Percentiles rank a stretch among this genome's conserved stretches.
Conservation (phyloP, 2,888 invertebrate species). For the Sinelater perroti region DNA sequence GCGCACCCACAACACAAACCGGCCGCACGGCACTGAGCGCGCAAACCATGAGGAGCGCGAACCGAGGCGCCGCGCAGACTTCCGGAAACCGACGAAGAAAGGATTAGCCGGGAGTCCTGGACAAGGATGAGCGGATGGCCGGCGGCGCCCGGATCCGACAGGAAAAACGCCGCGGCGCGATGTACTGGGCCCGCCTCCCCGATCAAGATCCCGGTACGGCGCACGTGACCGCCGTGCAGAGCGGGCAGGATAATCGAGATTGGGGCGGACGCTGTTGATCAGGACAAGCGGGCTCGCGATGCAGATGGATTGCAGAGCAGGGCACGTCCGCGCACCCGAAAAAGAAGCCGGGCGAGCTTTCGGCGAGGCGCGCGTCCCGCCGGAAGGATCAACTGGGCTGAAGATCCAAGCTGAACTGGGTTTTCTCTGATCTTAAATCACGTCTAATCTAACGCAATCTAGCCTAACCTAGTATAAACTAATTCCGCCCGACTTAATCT, state of each 20-base stretch:
- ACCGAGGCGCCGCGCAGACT: constrained; percentile 29
- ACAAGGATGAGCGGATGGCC: constrained; percentile 19
- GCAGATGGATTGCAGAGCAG: constrained; percentile 17
- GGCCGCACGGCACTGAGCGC: constrained; percentile 34
- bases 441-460: no score
- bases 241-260: constrained; percentile 12
- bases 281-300: constrained; percentile 2
- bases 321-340: constrained; percentile 11
- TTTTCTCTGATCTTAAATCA: no score
- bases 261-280: constrained; percentile 6
- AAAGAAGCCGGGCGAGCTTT: no score
- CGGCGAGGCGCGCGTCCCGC: no score
- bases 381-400: constrained; percentile 10
- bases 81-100: constrained; percentile 34
- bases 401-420: neutral
- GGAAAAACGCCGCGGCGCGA: constrained; percentile 7
- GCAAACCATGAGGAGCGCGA: constrained; percentile 26
- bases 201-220: constrained; percentile 5
- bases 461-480: no score
- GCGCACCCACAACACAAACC: constrained; percentile 35
- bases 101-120: constrained; percentile 31
- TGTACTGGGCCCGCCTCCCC: constrained; percentile 14
- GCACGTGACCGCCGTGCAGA: constrained; percentile 4
- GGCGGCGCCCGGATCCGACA: constrained; percentile 1
- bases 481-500: no score